Conservation (phyloP, 2,113 vertebrate species). For the Mesocricetus auratus region DNA sequence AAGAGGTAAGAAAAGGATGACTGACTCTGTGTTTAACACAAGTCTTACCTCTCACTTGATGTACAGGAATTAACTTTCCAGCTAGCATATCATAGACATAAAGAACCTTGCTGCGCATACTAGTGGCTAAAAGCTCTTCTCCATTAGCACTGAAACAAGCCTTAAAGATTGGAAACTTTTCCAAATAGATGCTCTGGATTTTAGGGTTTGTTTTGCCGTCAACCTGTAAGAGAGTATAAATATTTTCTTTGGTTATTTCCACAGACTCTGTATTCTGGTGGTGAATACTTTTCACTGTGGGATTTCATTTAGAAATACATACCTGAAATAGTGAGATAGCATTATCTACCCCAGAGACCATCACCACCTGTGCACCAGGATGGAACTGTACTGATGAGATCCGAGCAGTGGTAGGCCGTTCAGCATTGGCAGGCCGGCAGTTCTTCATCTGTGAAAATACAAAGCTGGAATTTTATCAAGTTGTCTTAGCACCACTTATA, state of each 20-base stretch:
- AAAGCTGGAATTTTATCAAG: conserved; percentile 27
- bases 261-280: not conserved
- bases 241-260: conserved; percentile 49
- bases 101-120: conserved; percentile 92
- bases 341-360: conserved; percentile 94
- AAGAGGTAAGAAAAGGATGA: not conserved
- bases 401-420: conserved; percentile 86
- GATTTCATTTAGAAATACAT: conserved; percentile 15
- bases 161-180: conserved; percentile 93
- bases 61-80: conserved; percentile 91
- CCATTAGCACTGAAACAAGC: conserved; percentile 93
- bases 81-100: conserved; percentile 98
- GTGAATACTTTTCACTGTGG: not conserved
- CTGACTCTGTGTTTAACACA: not conserved
- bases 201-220: conserved; percentile 95
- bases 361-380: conserved; percentile 93
- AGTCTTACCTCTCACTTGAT: conserved; percentile 91
- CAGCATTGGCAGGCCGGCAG: conserved; percentile 92
- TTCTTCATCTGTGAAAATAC: conserved; percentile 89
- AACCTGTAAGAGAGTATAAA: conserved; percentile 87
- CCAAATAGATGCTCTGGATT: conserved; percentile 96
- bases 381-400: conserved; percentile 96
- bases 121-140: conserved; percentile 94
- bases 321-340: conserved; percentile 97
- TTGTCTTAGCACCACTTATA: not conserved